Evolutionary conservation across 2,113 vertebrate species (phyloP).

Genomic region (Lamprologus callipterus): DNA sequence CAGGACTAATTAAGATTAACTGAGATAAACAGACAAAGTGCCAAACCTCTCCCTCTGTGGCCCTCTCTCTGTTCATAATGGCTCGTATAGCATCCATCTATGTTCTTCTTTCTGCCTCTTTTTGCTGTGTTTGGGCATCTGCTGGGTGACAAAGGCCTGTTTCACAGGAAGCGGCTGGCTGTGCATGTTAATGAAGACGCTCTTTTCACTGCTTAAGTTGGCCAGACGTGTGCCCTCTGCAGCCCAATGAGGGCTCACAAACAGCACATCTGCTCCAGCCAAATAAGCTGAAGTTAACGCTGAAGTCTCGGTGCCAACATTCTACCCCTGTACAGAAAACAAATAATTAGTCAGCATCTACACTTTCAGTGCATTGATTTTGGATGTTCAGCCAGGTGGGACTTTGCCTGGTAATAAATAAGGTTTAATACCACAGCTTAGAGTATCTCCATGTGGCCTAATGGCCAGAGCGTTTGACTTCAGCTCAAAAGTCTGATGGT

Average conservation of each 20-base stretch:
- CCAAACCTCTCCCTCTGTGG: neutral
- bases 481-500: neutral
- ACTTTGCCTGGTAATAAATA: neutral
- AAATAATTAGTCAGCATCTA: neutral
- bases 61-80: neutral
- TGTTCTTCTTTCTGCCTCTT: neutral
- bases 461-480: neutral
- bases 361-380: neutral
- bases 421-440: neutral
- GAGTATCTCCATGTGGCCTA: neutral
- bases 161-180: slow-evolving; percentile 64
- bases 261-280: neutral
- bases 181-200: slow-evolving; percentile 64
- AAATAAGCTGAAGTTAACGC: neutral
- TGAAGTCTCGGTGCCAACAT: neutral
- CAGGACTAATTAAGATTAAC: neutral
- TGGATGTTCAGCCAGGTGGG: neutral
- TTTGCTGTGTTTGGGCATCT: slow-evolving; percentile 24
- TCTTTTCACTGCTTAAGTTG: slow-evolving; percentile 48
- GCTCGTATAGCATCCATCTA: neutral
- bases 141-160: slow-evolving; percentile 54
- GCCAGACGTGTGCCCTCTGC: slow-evolving; percentile 53
- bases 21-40: neutral
- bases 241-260: slow-evolving; percentile 6
- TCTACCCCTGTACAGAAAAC: neutral